phyloP scores from a whole-genome alignment of 2,113 vertebrate species.

The Emberiza fucata region DNA sequence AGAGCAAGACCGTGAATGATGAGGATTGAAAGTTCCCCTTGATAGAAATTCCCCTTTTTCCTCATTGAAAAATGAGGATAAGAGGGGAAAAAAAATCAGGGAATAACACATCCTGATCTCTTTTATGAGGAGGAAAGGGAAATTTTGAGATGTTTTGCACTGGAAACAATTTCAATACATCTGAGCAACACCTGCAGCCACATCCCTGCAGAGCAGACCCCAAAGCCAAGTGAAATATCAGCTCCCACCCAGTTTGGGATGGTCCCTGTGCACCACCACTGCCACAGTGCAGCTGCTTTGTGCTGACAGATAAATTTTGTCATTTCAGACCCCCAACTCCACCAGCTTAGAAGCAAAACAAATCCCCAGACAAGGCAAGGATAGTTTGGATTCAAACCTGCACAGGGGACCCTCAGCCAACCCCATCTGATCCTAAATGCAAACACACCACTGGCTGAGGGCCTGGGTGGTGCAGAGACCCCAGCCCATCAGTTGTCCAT shows the following conservation, averaged over 20 bases:
- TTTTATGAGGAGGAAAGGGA: neutral
- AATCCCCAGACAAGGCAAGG: neutral
- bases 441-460: neutral
- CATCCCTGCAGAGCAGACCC: no score
- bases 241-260: accelerated
- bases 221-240: accelerated
- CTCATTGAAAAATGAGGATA: accelerated
- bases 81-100: no score
- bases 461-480: neutral
- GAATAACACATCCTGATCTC: neutral
- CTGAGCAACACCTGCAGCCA: neutral
- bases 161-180: accelerated
- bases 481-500: neutral
- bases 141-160: accelerated
- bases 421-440: neutral
- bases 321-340: neutral
- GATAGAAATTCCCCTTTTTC: neutral
- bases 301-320: neutral
- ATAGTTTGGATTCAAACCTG: neutral
- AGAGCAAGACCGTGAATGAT: neutral
- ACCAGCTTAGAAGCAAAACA: neutral
- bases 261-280: accelerated
- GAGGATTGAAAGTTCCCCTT: accelerated
- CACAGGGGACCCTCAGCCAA: neutral
- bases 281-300: neutral